These are phyloP conservation scores for Daubentonia madagascariensis DNA, from an alignment of 2,113 vertebrate genomes.

Conservation along the genomic window DNA sequence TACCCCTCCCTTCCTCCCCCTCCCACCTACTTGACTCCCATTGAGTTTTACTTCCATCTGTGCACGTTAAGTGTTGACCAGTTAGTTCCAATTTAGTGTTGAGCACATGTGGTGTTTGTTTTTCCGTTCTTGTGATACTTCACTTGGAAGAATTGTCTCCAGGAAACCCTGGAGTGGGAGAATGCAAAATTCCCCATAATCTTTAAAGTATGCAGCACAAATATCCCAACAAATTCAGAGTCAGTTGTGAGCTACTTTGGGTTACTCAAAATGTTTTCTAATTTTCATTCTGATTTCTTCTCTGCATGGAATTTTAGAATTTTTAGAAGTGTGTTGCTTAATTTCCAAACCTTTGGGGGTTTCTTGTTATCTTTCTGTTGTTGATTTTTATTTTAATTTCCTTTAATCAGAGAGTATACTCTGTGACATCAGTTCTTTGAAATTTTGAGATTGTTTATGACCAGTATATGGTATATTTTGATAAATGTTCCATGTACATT, in stretches of 20 bases:
- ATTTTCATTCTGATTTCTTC: not conserved
- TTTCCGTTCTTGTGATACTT: too few relatives aligned
- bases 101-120: too few relatives aligned
- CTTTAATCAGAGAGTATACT: not conserved
- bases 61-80: too few relatives aligned
- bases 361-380: not conserved
- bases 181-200: not conserved
- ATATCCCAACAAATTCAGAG: not conserved
- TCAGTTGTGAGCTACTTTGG: not conserved
- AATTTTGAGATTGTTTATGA: not conserved
- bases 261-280: not conserved
- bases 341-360: not conserved
- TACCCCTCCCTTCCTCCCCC: too few relatives aligned
- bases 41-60: too few relatives aligned
- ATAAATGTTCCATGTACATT: not conserved
- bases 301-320: not conserved
- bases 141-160: too few relatives aligned
- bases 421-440: not conserved
- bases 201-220: not conserved
- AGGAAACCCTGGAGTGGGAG: not conserved
- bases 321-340: not conserved
- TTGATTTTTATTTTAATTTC: conserved; percentile 19
- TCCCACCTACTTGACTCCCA: too few relatives aligned
- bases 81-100: too few relatives aligned
- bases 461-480: not conserved